Base-by-base conservation (phyloP, 2,888 invertebrate species). In the Clistopyga incitator region DNA sequence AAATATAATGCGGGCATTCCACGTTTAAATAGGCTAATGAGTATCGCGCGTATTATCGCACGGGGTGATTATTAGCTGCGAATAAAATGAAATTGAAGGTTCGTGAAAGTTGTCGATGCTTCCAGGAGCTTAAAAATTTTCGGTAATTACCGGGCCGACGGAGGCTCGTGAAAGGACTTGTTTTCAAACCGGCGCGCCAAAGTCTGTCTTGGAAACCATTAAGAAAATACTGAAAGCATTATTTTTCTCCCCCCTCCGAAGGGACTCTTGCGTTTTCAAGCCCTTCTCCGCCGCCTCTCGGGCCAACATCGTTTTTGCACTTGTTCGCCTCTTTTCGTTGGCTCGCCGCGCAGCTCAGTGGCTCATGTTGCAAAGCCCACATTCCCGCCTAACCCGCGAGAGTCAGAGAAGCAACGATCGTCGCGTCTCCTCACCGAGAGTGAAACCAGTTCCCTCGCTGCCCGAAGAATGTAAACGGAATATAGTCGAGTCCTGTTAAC, bases 391-490 rank as follows among this genome's bases (percentile, higher is more conserved):
- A 42, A 25, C 38, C 38, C 20, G n/a, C 56, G 47, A 6, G 29
- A 76, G 54, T 65, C 45, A 56, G 64, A 74, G 67, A 67, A 74
- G 59, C 76, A 56, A 54, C 74, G n/a, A n/a, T n/a, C n/a, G n/a
- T n/a, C 52, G 29, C 29, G 45, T 29, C 59, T 25, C 61, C 23
- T 47, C 81, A 84, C 45, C 86, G 88, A 86, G 86, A 88, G 88
- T 84, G 88, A 91, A 91, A 91, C 91, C 91, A 89, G 91, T 90
- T 89, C 88, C 85, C 85, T 80, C 70, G 52, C 70, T 70, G 71
- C 65, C 23, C 83, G 87, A 89, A 90, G 90, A 90, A 90, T 90
- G 89, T 88, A 91, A 91, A 91, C 90, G 91, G 89, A 91, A 91
- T 91, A 90, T 88, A 80, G 82, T 47, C 87, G 88, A 89, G 90